Evolutionary conservation across 1,140 invertebrate genomes (phyloP).

Genomic region (Camponotus floridanus): DNA sequence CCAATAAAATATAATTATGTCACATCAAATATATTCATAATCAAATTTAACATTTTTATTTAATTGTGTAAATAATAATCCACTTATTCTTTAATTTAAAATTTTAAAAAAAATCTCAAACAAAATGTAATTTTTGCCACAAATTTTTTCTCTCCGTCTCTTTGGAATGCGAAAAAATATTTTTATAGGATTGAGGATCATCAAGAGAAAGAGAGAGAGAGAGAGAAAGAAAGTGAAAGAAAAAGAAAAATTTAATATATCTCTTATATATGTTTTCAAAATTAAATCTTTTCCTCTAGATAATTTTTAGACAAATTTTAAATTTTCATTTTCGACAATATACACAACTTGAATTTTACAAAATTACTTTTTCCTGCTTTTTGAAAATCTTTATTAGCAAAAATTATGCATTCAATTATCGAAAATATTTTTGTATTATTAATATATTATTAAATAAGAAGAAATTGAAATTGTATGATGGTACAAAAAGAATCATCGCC

Average conservation of each 20-base stretch:
- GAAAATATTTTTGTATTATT: not conserved
- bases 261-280: too few species aligned
- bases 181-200: too few species aligned
- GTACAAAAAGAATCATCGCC: not conserved
- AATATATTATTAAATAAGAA: not conserved
- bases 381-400: not conserved
- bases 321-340: not conserved
- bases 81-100: not conserved
- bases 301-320: too few species aligned
- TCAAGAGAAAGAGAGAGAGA: too few species aligned
- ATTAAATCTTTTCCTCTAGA: too few species aligned
- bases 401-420: not conserved
- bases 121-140: too few species aligned
- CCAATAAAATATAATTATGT: not conserved
- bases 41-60: constrained; percentile 6
- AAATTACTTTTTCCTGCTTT: not conserved
- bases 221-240: too few species aligned
- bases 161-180: too few species aligned
- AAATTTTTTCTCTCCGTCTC: too few species aligned
- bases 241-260: too few species aligned
- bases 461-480: not conserved
- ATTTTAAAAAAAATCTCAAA: not conserved
- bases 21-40: not conserved
- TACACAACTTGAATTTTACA: not conserved
- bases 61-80: not conserved